These are phyloP conservation scores for Lampris incognitus DNA, from an alignment of 2,113 vertebrate species.

Conservation along the genomic window DNA sequence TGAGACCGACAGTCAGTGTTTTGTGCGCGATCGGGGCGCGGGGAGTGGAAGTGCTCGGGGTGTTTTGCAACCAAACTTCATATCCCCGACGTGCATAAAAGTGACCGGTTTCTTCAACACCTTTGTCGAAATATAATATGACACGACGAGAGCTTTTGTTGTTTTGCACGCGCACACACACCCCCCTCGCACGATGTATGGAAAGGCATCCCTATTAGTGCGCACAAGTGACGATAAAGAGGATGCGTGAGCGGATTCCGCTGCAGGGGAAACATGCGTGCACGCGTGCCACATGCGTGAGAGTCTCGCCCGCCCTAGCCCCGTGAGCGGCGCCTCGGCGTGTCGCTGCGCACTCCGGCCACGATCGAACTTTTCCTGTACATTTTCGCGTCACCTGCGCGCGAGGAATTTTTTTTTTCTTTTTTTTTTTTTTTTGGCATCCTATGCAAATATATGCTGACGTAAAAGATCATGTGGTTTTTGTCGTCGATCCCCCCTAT, in stretches of 20 bases:
- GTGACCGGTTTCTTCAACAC: too few species aligned
- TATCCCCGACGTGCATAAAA: too few species aligned
- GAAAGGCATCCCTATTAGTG: too few species aligned
- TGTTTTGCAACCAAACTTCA: background rate
- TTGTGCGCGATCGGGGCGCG: background rate
- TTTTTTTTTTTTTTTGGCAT: conserved; percentile 76
- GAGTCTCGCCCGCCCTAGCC: conserved; percentile 8
- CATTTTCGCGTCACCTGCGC: conserved; percentile 78
- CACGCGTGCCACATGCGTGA: background rate
- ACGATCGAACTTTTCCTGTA: conserved; percentile 64
- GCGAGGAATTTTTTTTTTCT: conserved; percentile 71
- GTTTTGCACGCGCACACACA: too few species aligned
- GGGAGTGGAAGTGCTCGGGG: background rate
- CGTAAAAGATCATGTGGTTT: conserved; percentile 95
- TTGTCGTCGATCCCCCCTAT: conserved; percentile 91
- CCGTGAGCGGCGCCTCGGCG: conserved; percentile 23
- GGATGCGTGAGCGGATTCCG: conserved; percentile 17
- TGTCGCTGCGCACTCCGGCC: background rate
- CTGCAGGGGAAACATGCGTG: conserved; percentile 23
- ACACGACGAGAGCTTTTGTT: too few species aligned
- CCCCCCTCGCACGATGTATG: too few species aligned
- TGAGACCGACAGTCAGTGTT: background rate
- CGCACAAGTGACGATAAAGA: background rate
- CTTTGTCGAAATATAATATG: too few species aligned
- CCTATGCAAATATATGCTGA: conserved; percentile 96